phyloP scores from a whole-genome alignment of 2,113 vertebrate species.

The Crotophaga sulcirostris region DNA sequence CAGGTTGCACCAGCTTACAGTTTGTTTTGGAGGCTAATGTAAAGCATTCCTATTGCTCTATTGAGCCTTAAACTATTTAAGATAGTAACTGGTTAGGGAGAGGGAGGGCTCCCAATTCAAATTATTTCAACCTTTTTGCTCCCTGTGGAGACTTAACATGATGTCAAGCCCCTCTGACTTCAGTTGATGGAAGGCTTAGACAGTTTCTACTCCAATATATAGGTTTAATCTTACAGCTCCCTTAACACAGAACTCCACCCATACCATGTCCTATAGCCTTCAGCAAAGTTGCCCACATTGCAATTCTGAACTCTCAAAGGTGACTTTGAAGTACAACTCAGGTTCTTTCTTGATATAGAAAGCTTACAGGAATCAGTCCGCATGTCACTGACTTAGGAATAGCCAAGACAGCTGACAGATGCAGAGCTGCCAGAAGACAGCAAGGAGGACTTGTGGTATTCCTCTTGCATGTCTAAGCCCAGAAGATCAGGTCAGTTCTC shows the following conservation, averaged over 20 bases:
- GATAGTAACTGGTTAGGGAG: conserved; percentile 4
- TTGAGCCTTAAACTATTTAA: conserved; percentile 29
- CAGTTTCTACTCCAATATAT: not conserved
- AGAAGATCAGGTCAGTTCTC: not conserved
- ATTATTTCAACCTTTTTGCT: conserved; percentile 40
- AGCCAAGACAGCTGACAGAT: not conserved
- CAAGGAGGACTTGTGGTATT: not conserved
- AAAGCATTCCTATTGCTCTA: conserved; percentile 28
- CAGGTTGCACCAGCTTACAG: not conserved
- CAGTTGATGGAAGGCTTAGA: not conserved
- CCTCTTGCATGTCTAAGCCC: not conserved
- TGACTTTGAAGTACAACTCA: conserved; percentile 7
- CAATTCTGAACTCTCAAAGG: conserved; percentile 4
- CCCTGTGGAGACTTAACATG: not conserved
- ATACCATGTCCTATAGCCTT: conserved; percentile 3
- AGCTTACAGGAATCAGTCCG: not conserved
- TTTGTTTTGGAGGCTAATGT: conserved; percentile 30
- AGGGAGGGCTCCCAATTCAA: conserved; percentile 22
- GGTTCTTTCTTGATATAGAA: not conserved
- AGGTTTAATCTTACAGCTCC: conserved; percentile 17
- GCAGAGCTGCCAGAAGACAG: conserved; percentile 8
- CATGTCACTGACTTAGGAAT: not conserved
- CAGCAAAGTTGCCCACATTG: conserved; percentile 11
- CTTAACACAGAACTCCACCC: not conserved
- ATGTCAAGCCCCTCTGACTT: conserved; percentile 4